Percentiles rank a stretch among this genome's conserved stretches.
Conservation (phyloP, 2,113 vertebrate genomes). For the Axis porcinus region DNA sequence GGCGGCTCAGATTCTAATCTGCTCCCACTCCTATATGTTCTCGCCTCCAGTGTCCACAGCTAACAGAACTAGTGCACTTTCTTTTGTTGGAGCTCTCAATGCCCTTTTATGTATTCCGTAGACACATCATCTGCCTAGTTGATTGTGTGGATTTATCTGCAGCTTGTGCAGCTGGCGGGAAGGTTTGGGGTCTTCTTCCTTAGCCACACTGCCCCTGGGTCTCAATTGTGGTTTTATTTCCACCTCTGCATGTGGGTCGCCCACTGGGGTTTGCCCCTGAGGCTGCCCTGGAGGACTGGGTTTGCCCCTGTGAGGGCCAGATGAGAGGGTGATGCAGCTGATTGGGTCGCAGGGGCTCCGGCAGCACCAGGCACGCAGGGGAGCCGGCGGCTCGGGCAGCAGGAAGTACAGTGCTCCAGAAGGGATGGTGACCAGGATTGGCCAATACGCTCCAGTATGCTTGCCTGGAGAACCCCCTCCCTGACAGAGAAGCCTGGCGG, state of each 20-base stretch:
- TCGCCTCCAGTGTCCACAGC: background rate
- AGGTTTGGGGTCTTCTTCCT: background rate
- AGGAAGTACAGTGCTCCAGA: background rate
- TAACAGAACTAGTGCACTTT: background rate
- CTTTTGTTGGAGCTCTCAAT: background rate
- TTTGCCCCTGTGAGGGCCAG: background rate
- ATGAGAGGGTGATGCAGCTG: background rate
- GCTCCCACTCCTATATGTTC: background rate
- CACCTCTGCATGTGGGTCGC: background rate
- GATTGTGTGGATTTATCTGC: background rate
- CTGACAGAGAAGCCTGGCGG: background rate
- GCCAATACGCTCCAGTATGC: background rate
- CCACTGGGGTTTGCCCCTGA: background rate
- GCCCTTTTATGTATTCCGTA: background rate
- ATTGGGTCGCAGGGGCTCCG: rapidly evolving
- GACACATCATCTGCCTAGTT: background rate
- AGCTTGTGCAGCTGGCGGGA: background rate
- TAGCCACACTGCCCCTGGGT: background rate
- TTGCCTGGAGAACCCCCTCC: background rate
- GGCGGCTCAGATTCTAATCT: background rate
- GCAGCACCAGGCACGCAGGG: background rate
- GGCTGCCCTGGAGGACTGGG: background rate
- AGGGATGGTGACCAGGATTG: background rate
- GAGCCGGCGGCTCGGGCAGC: background rate
- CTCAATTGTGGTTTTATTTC: background rate